phyloP scores from a whole-genome alignment of 2,888 invertebrate species.

The Mythimna lalbum region DNA sequence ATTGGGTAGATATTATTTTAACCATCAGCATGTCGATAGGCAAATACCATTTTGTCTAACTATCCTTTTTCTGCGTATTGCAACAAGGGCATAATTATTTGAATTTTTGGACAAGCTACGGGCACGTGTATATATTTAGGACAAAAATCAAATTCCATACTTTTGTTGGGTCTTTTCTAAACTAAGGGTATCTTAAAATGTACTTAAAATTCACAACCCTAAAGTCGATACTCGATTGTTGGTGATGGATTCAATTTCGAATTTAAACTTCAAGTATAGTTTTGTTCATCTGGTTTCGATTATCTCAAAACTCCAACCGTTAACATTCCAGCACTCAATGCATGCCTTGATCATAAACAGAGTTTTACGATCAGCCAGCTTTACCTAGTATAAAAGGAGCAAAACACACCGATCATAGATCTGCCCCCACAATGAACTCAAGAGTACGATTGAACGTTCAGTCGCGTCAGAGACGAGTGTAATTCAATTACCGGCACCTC shows the following conservation, averaged over 20 bases:
- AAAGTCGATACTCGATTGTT: too few relatives aligned
- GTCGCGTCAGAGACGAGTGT: constrained; percentile 70
- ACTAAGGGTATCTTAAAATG: too few relatives aligned
- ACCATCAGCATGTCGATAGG: too few relatives aligned
- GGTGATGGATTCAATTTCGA: too few relatives aligned
- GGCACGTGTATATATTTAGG: too few relatives aligned
- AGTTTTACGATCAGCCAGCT: constrained; percentile 15
- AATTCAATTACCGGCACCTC: constrained; percentile 82
- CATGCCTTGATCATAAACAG: constrained; percentile 6
- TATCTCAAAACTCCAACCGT: not conserved
- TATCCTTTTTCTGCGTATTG: too few relatives aligned
- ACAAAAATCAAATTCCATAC: too few relatives aligned
- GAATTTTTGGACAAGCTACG: too few relatives aligned
- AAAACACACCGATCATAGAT: constrained; percentile 32
- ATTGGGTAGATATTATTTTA: too few relatives aligned
- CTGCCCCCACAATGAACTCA: constrained; percentile 46
- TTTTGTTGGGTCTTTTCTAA: too few relatives aligned
- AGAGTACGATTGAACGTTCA: constrained; percentile 56
- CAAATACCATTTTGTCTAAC: too few relatives aligned
- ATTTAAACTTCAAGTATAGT: not conserved
- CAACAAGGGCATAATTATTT: not conserved
- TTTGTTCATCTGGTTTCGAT: not conserved
- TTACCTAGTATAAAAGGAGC: constrained; percentile 6
- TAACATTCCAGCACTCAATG: not conserved
- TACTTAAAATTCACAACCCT: too few relatives aligned